A percentile compares a stretch with the other conserved stretches of the same genome.
Conservation (phyloP, 2,797 vertebrate species). For the Cynodonichthys magdalenae region DNA sequence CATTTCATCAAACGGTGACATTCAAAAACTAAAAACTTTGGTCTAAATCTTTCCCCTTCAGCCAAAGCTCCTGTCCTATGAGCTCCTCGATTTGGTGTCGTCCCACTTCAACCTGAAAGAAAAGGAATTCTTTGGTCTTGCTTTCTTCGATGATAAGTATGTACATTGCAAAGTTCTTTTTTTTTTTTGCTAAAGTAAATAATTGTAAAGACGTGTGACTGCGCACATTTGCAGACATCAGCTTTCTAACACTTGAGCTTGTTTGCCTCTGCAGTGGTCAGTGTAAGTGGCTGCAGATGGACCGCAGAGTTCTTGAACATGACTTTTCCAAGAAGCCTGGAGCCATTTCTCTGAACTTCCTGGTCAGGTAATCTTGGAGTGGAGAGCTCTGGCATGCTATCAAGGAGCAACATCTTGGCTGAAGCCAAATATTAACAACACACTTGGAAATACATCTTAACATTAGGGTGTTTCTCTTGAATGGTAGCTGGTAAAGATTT, state of each 20-base stretch:
- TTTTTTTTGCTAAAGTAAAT: constrained; percentile 8
- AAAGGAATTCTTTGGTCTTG: constrained; percentile 98
- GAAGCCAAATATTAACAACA: neutral
- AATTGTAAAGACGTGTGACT: constrained; percentile 6
- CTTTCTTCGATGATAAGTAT: constrained; percentile 93
- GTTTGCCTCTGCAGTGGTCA: constrained; percentile 85
- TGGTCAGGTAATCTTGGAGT: constrained; percentile 87
- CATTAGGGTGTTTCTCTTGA: too few relatives aligned
- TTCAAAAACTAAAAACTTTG: neutral
- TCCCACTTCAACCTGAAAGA: constrained; percentile 99
- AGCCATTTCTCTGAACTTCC: constrained; percentile 87
- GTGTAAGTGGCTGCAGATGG: constrained; percentile 95
- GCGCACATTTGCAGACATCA: neutral
- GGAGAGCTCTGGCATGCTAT: constrained; percentile 46
- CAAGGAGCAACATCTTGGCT: constrained; percentile 41
- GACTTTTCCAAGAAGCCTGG: constrained; percentile 94
- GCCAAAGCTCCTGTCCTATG: constrained; percentile 97
- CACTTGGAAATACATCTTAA: too few relatives aligned
- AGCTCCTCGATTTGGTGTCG: constrained; percentile 95
- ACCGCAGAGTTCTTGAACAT: constrained; percentile 95
- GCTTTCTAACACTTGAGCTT: constrained; percentile 16
- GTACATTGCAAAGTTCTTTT: constrained; percentile 54
- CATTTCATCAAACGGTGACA: too few relatives aligned
- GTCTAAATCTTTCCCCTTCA: constrained; percentile 61
- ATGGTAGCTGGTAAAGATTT: too few relatives aligned